Conservation (phyloP, 2,113 vertebrate genomes). For the Phaethon lepturus region DNA sequence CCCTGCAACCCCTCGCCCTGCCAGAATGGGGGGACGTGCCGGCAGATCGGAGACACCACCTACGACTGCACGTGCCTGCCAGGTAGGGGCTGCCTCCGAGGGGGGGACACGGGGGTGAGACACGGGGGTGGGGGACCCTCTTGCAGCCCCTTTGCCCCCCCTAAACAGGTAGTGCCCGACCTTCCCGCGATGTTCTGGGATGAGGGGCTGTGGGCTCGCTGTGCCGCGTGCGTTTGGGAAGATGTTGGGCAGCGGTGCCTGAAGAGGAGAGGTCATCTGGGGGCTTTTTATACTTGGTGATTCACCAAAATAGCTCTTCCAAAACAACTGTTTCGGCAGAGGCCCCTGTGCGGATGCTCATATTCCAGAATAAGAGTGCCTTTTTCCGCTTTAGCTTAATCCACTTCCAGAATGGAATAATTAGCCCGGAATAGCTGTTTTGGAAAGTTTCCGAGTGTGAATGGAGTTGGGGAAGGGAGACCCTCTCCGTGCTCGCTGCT, state of each 20-base stretch:
- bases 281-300: slow-evolving; percentile 5
- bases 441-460: slow-evolving; percentile 44
- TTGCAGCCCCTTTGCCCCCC: accelerated
- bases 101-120: too few species aligned
- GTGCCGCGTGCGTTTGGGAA: not conserved
- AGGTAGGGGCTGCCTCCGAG: slow-evolving; percentile 74
- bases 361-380: slow-evolving; percentile 62
- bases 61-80: slow-evolving; percentile 95
- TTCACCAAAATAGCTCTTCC: slow-evolving; percentile 40
- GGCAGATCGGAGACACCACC: slow-evolving; percentile 89
- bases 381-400: slow-evolving; percentile 68
- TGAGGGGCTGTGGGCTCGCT: not conserved
- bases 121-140: accelerated
- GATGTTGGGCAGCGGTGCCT: accelerated
- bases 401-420: slow-evolving; percentile 65
- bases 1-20: slow-evolving; percentile 96
- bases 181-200: accelerated
- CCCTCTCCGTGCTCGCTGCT: not conserved
- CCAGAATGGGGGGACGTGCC: slow-evolving; percentile 93
- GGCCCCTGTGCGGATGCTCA: slow-evolving; percentile 61
- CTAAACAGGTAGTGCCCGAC: accelerated
- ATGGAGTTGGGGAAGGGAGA: not conserved
- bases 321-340: slow-evolving; percentile 7
- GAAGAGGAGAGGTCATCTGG: not conserved
- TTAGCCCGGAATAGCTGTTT: slow-evolving; percentile 55